Percentiles rank a stretch among this genome's conserved stretches.
phyloP scores from a whole-genome alignment of 92 coral and sea anemone species.

The Zoanthus sansibaricus region DNA sequence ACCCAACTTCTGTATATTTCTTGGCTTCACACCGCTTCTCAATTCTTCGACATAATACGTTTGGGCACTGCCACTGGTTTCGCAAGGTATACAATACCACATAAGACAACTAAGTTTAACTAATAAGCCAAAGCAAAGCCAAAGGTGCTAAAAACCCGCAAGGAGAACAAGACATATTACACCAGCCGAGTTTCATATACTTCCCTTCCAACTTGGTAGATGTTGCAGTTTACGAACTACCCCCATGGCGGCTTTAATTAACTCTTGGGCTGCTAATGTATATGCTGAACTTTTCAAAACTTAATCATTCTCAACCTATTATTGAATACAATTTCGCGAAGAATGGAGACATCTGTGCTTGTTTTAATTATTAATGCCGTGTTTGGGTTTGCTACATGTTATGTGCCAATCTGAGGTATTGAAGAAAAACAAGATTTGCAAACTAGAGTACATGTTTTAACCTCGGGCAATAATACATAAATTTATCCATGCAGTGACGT shows the following conservation, averaged over 20 bases:
- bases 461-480: constrained; percentile 34
- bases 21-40: background rate
- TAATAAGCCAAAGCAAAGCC: constrained; percentile 23
- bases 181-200: background rate
- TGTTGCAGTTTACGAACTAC: background rate
- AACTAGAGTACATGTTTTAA: constrained; percentile 10
- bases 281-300: constrained; percentile 18
- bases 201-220: background rate
- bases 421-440: constrained; percentile 27
- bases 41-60: constrained; percentile 17
- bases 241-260: constrained; percentile 12
- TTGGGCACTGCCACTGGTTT: background rate
- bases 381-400: constrained; percentile 50
- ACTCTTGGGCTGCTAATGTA: background rate
- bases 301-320: constrained; percentile 47
- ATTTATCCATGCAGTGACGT: constrained; percentile 25
- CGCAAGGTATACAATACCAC: background rate
- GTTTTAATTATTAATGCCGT: constrained; percentile 81
- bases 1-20: constrained; percentile 22
- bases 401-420: constrained; percentile 14
- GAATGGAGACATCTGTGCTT: constrained; percentile 75
- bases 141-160: constrained; percentile 31
- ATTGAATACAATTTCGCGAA: constrained; percentile 69
- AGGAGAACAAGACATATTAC: constrained; percentile 15
- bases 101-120: constrained; percentile 37